Evolutionary conservation across 2,888 invertebrate species (phyloP), one percentile per base, ranked within the genome.

Genomic region (Nomada lathburiana): DNA sequence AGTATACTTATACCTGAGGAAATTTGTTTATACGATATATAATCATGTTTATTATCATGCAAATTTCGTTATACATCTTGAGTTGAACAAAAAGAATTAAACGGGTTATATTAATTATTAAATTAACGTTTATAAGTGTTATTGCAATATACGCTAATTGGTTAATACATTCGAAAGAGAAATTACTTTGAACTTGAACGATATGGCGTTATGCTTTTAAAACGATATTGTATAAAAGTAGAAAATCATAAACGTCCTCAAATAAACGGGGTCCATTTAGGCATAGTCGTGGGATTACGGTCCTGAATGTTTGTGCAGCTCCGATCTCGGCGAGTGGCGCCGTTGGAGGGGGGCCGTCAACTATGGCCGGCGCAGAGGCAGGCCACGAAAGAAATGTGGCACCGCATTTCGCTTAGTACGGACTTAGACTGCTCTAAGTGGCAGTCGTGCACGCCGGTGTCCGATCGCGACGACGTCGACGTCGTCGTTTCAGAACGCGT

Each of bases 381-480:
- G 91, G 90, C 92, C 91, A 92, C 89, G 91, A 91, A 92, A 92
- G 92, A 93, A 93, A 92, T 93, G 93, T 92, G 92, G 91, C 89
- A 89, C 89, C 88, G 92, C 88, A 80, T 90, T 91, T 91, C 89
- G 89, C 88, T 92, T 92, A 93, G 93, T 93, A 92, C 89, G 89
- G 89, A 91, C 90, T 92, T 93, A 89, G 93, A 92, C 93, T 91
- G 93, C 92, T 91, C 90, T 88, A 89, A 90, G 92, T 87, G 91
- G 92, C 89, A 90, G 91, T 92, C 90, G 89, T 85, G 87, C 86
- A 85, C 77, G 86, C 75, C 82, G 86, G 82, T 83, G 85, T 82
- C 76, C 80, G 76, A 83, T 70, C 69, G 72, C 77, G 75, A 80
- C 73, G 74, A 79, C 82, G 71, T 72, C 81, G 77, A 73, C 60